Base-by-base conservation (phyloP, 2,113 vertebrate species). In the Urocynchramus pylzowi region DNA sequence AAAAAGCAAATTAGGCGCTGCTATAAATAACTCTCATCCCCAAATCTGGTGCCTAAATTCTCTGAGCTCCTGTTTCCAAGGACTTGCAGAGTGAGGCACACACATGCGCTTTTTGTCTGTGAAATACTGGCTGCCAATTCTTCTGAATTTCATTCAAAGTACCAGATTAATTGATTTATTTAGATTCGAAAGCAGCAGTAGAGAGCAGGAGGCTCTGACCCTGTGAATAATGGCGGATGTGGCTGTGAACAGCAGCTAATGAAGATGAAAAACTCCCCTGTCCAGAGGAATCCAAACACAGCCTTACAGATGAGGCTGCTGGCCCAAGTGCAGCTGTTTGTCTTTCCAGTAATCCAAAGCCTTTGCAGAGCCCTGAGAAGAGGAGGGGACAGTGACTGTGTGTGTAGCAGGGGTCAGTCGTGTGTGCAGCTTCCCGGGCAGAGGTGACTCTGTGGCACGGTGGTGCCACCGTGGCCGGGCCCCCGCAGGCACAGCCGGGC, bases 191-290 rank as follows among this genome's bases (percentile, higher is more conserved):
- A 85, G 64, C 81, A 91, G 75, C 70, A 82, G 70, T 24, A 50
- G 59, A 90, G 67, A 90, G 94, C 56, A 16, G 67, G 74, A 89
- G 85, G 78, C 84, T 93, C 84, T 90, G 85, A 80, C 87, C 81
- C 75, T 60, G 67, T 28, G 89, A 90, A 78, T 87, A 83, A 61
- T 53, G 45, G 87, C 3, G 17, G 87, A 79, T 76, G 13, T 87
- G 82, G 78, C 93, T 91, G 78, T 54, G 92, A 92, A 49, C 79
- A 95, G 86, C 83, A 50, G 80, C 90, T 96, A 94, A 92, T 83
- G 92, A 94, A 93, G 96, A 96, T 93, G 82, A 92, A 96, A 93
- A 96, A 27, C 93, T 96, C 71, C 67, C 79, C 82, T 84, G 93
- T 77, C 71, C 22, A 0, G 47, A 65, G 78, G 23, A 94, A 90